Evolutionary conservation across 1,140 invertebrate genomes (phyloP).

Genomic region (Heliothis subflexa): DNA sequence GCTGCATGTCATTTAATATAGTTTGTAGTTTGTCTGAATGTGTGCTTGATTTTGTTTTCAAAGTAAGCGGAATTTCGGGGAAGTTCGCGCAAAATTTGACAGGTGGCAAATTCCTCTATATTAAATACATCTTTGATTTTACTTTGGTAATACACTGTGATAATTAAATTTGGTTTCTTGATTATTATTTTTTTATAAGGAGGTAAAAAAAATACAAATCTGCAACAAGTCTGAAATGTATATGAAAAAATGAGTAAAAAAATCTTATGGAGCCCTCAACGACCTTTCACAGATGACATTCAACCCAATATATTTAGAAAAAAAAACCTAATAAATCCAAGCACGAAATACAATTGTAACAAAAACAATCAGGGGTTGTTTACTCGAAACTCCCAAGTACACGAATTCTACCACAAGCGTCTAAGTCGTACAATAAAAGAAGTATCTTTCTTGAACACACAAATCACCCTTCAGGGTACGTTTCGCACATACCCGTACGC

Average conservation of each 20-base stretch:
- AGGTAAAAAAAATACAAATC: no score
- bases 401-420: neutral
- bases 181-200: no score
- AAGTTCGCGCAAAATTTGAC: no score
- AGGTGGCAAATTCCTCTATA: no score
- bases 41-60: neutral
- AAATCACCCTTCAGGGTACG: constrained; percentile 42
- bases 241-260: no score
- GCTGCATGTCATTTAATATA: constrained; percentile 4
- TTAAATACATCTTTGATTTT: no score
- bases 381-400: neutral
- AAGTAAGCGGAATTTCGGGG: neutral
- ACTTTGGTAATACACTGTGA: no score
- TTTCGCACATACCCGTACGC: constrained; percentile 46
- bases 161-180: no score
- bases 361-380: constrained; percentile 1
- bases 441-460: constrained; percentile 36
- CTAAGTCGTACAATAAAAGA: constrained; percentile 28
- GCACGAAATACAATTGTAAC: constrained; percentile 6
- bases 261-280: no score
- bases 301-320: no score
- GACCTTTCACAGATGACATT: no score
- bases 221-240: no score
- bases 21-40: constrained; percentile 15
- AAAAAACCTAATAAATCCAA: neutral